Conservation (phyloP, 2,113 vertebrate genomes). For the Leucopternis melanops region DNA sequence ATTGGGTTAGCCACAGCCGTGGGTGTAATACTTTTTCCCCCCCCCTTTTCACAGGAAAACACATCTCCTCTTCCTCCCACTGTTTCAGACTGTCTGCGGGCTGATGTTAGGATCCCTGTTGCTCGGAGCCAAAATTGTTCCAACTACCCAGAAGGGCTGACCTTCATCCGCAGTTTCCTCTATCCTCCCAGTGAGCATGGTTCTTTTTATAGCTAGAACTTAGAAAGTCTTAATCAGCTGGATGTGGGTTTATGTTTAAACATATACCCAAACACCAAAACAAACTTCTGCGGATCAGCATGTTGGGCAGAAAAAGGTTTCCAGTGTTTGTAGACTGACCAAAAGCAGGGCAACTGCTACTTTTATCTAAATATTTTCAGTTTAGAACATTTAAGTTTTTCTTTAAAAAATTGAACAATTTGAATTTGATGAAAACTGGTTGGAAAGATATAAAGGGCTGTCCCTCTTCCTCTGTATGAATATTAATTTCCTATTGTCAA, state of each 20-base stretch:
- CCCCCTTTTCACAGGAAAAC: conserved; percentile 66
- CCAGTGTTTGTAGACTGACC: conserved; percentile 18
- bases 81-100: conserved; percentile 79
- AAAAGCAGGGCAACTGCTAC: neutral
- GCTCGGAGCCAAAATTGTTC: conserved; percentile 81
- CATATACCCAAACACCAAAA: conserved; percentile 59
- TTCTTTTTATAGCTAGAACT: conserved; percentile 72
- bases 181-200: conserved; percentile 84
- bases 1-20: conserved; percentile 57
- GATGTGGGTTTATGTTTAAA: conserved; percentile 76
- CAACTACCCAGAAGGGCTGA: conserved; percentile 63
- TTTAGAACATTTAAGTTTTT: conserved; percentile 11
- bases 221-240: conserved; percentile 74
- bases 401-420: neutral
- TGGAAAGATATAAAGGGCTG: neutral
- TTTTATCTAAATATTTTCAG: conserved; percentile 36
- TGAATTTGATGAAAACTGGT: neutral
- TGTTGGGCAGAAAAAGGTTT: conserved; percentile 17
- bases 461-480: neutral
- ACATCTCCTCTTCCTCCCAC: conserved; percentile 68
- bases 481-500: neutral
- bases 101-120: conserved; percentile 82
- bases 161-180: conserved; percentile 80
- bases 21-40: conserved; percentile 57
- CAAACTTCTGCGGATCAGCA: conserved; percentile 42